Evolutionary conservation across 2,888 invertebrate species (phyloP).

Genomic region (Cancer borealis): DNA sequence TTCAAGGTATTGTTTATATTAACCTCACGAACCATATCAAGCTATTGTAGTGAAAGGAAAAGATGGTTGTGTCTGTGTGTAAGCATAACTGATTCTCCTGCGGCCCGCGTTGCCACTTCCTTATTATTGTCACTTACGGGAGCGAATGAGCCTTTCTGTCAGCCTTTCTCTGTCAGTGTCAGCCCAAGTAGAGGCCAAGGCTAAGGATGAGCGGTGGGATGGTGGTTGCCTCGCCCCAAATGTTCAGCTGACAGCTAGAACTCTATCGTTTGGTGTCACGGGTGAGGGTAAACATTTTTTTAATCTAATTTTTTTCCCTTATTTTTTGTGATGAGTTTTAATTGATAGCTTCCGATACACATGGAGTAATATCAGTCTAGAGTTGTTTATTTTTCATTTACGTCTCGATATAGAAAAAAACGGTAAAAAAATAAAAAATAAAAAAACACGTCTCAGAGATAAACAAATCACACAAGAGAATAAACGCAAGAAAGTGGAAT

Average conservation of each 20-base stretch:
- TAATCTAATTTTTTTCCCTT: no score
- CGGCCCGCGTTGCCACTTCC: background rate
- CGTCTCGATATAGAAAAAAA: no score
- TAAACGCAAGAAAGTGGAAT: background rate
- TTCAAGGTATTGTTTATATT: background rate
- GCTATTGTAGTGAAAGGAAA: background rate
- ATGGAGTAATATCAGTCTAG: no score
- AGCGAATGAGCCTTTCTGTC: background rate
- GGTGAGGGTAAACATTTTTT: background rate
- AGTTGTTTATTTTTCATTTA: no score
- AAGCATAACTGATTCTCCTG: background rate
- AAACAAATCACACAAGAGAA: background rate
- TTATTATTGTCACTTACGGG: constrained; percentile 25
- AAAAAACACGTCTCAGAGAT: background rate
- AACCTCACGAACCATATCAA: background rate
- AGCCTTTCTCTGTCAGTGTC: no score
- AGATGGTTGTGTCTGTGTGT: background rate
- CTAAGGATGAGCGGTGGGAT: background rate
- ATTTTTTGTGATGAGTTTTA: no score
- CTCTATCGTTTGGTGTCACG: background rate
- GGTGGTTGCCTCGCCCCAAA: background rate
- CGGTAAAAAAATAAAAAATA: background rate
- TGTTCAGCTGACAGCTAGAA: background rate
- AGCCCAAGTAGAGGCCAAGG: background rate
- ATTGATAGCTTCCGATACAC: no score